These are phyloP conservation scores for Vipera ursinii DNA, from an alignment of 2,797 vertebrate genomes.

Conservation along the genomic window DNA sequence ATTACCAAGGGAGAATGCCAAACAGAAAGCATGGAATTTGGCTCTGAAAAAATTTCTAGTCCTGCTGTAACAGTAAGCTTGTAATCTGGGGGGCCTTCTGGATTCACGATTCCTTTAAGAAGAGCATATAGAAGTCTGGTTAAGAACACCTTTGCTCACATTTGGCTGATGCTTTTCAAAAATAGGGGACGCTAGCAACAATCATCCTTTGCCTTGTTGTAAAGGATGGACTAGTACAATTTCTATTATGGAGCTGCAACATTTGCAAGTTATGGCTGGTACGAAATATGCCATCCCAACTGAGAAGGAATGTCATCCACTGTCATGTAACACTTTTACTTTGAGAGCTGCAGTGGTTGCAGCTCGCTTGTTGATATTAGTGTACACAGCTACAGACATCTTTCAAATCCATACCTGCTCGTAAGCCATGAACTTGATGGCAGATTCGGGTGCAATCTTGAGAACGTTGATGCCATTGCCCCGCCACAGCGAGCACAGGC, in stretches of 20 bases:
- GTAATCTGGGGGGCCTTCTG: not conserved
- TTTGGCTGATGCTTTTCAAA: not conserved
- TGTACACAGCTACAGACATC: slow-evolving; percentile 67
- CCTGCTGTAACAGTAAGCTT: not conserved
- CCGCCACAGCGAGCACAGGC: slow-evolving; percentile 86
- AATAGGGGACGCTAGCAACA: not conserved
- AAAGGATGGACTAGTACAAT: not conserved
- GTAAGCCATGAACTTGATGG: slow-evolving; percentile 98
- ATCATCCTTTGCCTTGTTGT: not conserved
- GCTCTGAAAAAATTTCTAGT: not conserved
- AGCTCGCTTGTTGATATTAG: not conserved
- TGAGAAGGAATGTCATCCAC: not conserved
- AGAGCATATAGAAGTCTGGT: not conserved
- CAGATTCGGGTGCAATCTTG: slow-evolving; percentile 94
- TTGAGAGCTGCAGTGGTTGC: not conserved
- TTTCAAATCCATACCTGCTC: slow-evolving; percentile 86
- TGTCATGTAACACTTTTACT: not conserved
- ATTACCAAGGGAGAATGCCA: not conserved
- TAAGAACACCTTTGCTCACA: not conserved
- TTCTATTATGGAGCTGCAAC: not conserved
- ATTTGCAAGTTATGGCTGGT: not conserved
- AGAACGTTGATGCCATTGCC: slow-evolving; percentile 96
- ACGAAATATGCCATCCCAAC: not conserved
- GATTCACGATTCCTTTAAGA: not conserved
- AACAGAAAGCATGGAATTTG: not conserved